Conservation (phyloP, 2,888 invertebrate genomes). For the Platerodrilus igneus region DNA sequence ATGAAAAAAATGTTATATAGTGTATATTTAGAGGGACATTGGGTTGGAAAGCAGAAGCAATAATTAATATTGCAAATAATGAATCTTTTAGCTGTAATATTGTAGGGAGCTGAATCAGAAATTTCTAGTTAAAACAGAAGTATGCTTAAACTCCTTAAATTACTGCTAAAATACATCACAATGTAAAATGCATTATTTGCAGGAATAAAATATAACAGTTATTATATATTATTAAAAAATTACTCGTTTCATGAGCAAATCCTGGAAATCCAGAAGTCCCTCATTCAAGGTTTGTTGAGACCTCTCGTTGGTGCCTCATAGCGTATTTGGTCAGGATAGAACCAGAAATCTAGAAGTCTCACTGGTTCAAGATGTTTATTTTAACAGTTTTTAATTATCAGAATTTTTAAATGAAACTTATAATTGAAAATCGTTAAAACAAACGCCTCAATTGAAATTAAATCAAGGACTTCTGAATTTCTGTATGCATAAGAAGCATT, state of each 20-base stretch:
- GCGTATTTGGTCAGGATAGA: no score
- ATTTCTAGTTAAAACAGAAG: constrained; percentile 43
- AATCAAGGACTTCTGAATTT: no score
- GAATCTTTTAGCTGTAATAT: constrained; percentile 45
- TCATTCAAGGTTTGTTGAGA: no score
- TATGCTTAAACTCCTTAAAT: constrained; percentile 47
- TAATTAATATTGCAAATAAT: constrained; percentile 41
- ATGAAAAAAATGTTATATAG: constrained; percentile 36
- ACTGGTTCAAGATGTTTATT: no score
- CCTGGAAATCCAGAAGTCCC: no score
- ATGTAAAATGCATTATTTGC: constrained; percentile 72
- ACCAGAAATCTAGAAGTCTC: no score
- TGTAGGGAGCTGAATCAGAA: constrained; percentile 36
- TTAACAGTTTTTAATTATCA: no score
- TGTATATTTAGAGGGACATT: constrained; percentile 38
- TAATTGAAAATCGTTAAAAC: no score
- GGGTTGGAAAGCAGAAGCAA: constrained; percentile 42
- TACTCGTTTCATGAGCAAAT: constrained; percentile 45
- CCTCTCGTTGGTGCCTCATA: no score
- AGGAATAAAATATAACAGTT: constrained; percentile 74
- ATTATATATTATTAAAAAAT: constrained; percentile 48
- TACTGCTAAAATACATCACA: constrained; percentile 57
- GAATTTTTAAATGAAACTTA: no score
- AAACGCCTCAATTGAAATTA: no score
- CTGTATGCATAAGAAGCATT: no score